Evolutionary conservation across 2,888 invertebrate genomes (phyloP), one percentile per base, ranked within the genome.

Genomic region (Brachypalpus laphriformis): DNA sequence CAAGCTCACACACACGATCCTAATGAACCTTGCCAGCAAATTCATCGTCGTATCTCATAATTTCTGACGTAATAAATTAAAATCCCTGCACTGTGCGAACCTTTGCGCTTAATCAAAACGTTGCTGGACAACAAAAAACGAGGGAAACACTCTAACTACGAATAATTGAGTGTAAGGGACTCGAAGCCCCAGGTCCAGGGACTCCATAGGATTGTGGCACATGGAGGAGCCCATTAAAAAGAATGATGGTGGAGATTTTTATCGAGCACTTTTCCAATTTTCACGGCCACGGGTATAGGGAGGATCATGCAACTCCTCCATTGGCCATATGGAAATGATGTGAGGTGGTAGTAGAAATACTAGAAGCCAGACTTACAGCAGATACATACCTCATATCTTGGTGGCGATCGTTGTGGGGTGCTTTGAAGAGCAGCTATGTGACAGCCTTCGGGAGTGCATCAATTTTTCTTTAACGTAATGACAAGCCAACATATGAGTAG

Each of bases 261-360:
- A 85, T 85, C 85, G 85, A 71, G 81, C 80, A 85, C 70, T 85
- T 85, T 83, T 85, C 83, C 75, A 80, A 85, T 85, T 85, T 85
- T 75, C 81, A 81, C 70, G 85, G 81, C 75, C 85, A 75, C 28
- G 28, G 74, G 28, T 40, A 66, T 61, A 54, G 56, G 66, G 49
- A 42, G 31, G 37, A n/a, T 16, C 25, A 14, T 16, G 51, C 8
- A 5, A 42, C 20, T 45, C 61, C 56, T 68, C 54, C 74, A 51
- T 37, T 74, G 25, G 37, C 11, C 51, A 34, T 81, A 83, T 78
- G 78, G 68, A 78, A 78, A 83, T 63, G 28, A 78, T 22, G 20
- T 14, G 18, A 9, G 8, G 8, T 7, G 20, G 34, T 0, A 22
- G 20, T 16, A 16, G 42, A 59, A 77, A 40, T 66, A 54, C 72